Evolutionary conservation across 2,888 invertebrate species (phyloP).

Genomic region (Synanthedon vespiformis): DNA sequence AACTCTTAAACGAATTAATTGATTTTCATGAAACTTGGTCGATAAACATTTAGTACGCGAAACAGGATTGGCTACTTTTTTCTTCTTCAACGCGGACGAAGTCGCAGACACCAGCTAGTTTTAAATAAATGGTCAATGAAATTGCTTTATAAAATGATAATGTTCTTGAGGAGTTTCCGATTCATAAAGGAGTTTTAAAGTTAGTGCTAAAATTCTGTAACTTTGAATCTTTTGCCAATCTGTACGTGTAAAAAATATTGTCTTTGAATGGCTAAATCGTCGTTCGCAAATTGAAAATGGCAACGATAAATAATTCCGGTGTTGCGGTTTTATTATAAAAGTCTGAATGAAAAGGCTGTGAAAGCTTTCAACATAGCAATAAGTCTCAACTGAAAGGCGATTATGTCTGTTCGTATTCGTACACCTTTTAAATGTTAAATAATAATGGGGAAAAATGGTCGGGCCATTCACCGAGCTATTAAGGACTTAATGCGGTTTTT

Average conservation of each 20-base stretch:
- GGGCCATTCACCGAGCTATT: not conserved
- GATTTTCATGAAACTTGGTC: too few species aligned
- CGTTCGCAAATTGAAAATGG: constrained; percentile 38
- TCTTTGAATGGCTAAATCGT: constrained; percentile 26
- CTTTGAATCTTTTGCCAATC: not conserved
- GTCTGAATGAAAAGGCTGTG: constrained; percentile 38
- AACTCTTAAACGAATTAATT: too few species aligned
- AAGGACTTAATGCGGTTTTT: not conserved
- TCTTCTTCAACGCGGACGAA: too few species aligned
- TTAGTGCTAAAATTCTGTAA: too few species aligned
- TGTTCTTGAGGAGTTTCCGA: too few species aligned
- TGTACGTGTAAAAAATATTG: constrained; percentile 14
- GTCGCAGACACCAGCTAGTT: too few species aligned
- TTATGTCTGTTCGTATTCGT: constrained; percentile 41
- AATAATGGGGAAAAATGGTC: not conserved
- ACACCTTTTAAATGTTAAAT: constrained; percentile 15
- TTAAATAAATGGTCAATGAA: too few species aligned
- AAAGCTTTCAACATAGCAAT: constrained; percentile 50
- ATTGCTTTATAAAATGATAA: too few species aligned
- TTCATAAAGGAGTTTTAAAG: too few species aligned
- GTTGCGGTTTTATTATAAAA: constrained; percentile 43
- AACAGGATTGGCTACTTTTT: too few species aligned
- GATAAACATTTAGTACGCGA: too few species aligned
- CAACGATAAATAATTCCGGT: constrained; percentile 54
- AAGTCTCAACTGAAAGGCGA: constrained; percentile 55